These are phyloP conservation scores for Sinocyclocheilus maitianheensis DNA, from an alignment of 2,113 vertebrate genomes.

Conservation along the genomic window DNA sequence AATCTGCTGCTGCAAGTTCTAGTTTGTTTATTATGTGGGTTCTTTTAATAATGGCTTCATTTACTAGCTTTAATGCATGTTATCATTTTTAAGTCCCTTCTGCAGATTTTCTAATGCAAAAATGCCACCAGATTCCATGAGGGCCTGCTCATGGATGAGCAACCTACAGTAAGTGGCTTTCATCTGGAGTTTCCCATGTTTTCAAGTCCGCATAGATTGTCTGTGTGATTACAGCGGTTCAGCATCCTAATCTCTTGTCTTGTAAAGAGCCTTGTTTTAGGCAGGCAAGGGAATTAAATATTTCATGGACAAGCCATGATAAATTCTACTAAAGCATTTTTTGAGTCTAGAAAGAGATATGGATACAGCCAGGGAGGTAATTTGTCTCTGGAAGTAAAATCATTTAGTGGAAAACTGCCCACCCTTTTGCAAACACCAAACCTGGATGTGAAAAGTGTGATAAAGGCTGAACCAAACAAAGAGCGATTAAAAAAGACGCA, in stretches of 20 bases:
- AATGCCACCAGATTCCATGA: not conserved
- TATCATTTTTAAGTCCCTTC: not conserved
- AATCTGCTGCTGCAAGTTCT: not conserved
- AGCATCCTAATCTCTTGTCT: slow-evolving; percentile 10
- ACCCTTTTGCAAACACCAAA: slow-evolving; percentile 49
- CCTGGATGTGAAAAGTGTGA: slow-evolving; percentile 1
- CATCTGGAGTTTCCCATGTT: not conserved
- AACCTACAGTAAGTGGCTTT: not conserved
- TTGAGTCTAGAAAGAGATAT: slow-evolving; percentile 2
- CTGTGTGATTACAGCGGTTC: not conserved
- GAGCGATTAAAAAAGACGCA: not conserved
- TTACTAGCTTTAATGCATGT: not conserved
- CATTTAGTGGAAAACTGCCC: slow-evolving; percentile 57
- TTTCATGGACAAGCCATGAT: slow-evolving; percentile 30
- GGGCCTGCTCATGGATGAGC: not conserved
- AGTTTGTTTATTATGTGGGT: not conserved
- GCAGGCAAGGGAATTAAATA: slow-evolving; percentile 12
- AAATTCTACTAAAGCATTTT: slow-evolving; percentile 30
- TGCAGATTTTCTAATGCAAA: not conserved
- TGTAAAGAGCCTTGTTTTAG: slow-evolving; percentile 1
- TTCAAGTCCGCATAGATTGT: slow-evolving; percentile 25
- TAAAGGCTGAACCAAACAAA: slow-evolving; percentile 41
- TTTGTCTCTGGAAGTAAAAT: slow-evolving; percentile 59
- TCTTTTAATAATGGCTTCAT: not conserved
- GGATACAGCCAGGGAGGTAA: not conserved